Evolutionary conservation across 2,797 vertebrate genomes (phyloP), one percentile per base, ranked within the genome.

Genomic region (Nyctibius grandis): DNA sequence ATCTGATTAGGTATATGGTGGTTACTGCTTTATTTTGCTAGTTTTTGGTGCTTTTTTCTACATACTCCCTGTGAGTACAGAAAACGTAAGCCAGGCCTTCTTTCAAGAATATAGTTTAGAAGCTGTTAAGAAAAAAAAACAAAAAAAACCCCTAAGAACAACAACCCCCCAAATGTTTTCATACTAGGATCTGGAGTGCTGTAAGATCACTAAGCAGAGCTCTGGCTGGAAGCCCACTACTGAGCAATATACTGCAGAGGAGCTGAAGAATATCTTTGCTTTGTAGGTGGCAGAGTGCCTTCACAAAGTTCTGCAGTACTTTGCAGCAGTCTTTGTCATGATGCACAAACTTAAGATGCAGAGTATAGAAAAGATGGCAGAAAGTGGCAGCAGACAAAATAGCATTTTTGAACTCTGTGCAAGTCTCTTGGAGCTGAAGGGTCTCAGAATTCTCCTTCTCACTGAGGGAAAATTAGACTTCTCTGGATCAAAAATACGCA

Each of bases 31-130:
- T 76, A 31, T 74, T 93, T 93, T 95, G n/a, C 54, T 72, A 44
- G 42, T 6, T 84, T 95, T 95, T 89, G 26, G 33, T 91, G 80
- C 45, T 95, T 96, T 94, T 95, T 94, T 80, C 84, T 85, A 34
- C 94, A 56, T 61, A 47, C 44, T 93, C 87, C 75, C 67, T 25
- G 26, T 88, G 74, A 68, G 80, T 57, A 83, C 57, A 86, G 75
- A 95, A 95, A 97, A 95, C 68, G 70, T 70, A 95, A 95, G 75
- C 77, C 70, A 97, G 78, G 65, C 20, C 53, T 26, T 91, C 45
- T 94, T 87, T 95, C 76, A 94, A 77, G 60, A 88, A 75, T 38
- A 85, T 69, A 48, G 12, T 93, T 94, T 91, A 95, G 76, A 88
- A 96, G 10, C 4, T 33, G 91, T 95, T 90, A 54, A 61, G 4